These are phyloP conservation scores for Pycnonotus jocosus DNA, from an alignment of 2,113 vertebrate genomes.

Conservation along the genomic window DNA sequence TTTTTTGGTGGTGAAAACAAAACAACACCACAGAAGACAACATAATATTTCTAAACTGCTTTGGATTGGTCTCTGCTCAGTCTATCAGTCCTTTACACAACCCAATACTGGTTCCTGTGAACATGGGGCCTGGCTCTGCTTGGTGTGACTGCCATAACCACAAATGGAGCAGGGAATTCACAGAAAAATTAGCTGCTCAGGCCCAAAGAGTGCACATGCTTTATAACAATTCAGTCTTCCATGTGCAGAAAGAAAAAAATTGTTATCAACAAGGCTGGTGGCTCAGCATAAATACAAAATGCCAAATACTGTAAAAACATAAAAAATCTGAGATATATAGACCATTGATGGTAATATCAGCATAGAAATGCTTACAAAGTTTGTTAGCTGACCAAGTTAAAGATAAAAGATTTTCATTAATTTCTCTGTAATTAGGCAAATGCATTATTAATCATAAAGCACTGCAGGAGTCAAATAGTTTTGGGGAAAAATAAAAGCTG, in stretches of 20 bases:
- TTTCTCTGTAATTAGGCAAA: neutral
- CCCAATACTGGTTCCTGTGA: neutral
- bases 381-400: neutral
- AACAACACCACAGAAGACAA: neutral
- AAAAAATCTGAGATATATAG: neutral
- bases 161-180: neutral
- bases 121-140: neutral
- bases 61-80: neutral
- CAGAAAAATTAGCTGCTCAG: neutral
- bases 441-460: neutral
- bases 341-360: neutral
- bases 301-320: neutral
- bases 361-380: neutral
- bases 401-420: neutral
- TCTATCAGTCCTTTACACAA: neutral
- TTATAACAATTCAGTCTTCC: neutral
- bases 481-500: rapidly evolving
- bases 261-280: neutral
- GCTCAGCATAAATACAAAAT: neutral
- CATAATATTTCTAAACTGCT: neutral
- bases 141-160: neutral
- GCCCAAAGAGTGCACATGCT: neutral
- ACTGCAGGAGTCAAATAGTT: neutral
- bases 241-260: neutral
- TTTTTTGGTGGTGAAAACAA: neutral